phyloP scores from a whole-genome alignment of 2,888 invertebrate species.

The Nomada fabriciana region DNA sequence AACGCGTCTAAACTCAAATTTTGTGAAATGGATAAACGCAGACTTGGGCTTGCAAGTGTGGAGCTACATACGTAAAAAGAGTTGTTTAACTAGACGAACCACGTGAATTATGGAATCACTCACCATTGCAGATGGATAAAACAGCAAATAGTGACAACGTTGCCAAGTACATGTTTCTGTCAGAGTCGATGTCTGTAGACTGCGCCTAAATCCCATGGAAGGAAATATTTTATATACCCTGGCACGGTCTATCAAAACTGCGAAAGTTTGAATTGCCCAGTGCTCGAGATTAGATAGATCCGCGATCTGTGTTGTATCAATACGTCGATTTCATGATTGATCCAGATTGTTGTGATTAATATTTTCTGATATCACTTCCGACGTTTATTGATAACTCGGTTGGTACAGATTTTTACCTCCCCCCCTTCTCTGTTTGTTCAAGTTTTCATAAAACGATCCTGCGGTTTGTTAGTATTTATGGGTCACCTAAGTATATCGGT shows the following conservation, averaged over 20 bases:
- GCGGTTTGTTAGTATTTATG: not conserved
- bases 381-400: conserved; percentile 48
- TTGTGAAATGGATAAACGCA: no score
- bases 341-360: conserved; percentile 31
- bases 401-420: not conserved
- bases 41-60: no score
- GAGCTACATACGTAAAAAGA: not conserved
- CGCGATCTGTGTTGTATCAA: conserved; percentile 27
- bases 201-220: not conserved
- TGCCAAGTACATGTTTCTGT: conserved; percentile 44
- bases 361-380: conserved; percentile 62
- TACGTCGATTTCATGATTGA: conserved; percentile 22
- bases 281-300: conserved; percentile 44
- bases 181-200: not conserved
- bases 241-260: conserved; percentile 15
- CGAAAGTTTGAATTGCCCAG: not conserved
- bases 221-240: conserved; percentile 50
- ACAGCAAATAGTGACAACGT: conserved; percentile 43
- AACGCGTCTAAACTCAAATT: no score
- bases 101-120: conserved; percentile 11
- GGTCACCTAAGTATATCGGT: not conserved
- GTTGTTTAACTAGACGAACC: not conserved
- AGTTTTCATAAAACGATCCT: not conserved
- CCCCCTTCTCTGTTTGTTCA: not conserved
- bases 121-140: conserved; percentile 51